Base-by-base conservation (phyloP, 2,797 vertebrate genomes). In the Gobio occitaniae region DNA sequence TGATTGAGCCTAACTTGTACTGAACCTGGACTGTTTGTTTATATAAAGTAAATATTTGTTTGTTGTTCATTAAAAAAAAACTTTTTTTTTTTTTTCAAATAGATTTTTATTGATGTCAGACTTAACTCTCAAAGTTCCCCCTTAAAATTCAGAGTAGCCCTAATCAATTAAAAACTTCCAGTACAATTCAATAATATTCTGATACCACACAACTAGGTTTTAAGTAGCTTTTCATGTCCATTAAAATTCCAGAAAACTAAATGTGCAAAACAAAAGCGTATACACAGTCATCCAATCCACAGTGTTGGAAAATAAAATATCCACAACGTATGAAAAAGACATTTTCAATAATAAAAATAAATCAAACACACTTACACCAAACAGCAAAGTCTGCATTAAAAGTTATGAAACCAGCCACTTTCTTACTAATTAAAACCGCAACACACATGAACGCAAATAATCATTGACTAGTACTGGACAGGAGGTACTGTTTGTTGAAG, bases 241-340 rank as follows among this genome's bases (percentile, higher is more conserved):
- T 77, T 63, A 12, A 15, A 72, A 68, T 72, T 78, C 29, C 16
- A 6, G 9, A 74, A 52, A 83, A 50, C 47, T 15, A 56, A 69
- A 76, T 76, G 88, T 87, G 86, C 86, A 89, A 87, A 86, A 74
- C n/a, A 17, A 48, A 72, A 44, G 50, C 2, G 6, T 54, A 75
- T 74, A 66, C 47, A 61, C 74, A 74, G 38, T 71, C 47, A 56
- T 84, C 70, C 70, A 72, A 70, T 74, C 56, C 66, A 59, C 59
- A 44, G 66, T 9, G 1, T 52, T 48, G 15, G 21, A 77, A 74
- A 76, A 66, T 63, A 74, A 36, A 54, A 86, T 21, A 77, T 63
- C n/a, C 50, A 83, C 70, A 83, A 86, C 75, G 21, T 47, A 54
- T 83, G 25, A 52, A 81, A 56, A 74, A 59, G 21, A 81, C 41